Base-by-base conservation (phyloP, 2,797 vertebrate species). In the Podarcis siculus region DNA sequence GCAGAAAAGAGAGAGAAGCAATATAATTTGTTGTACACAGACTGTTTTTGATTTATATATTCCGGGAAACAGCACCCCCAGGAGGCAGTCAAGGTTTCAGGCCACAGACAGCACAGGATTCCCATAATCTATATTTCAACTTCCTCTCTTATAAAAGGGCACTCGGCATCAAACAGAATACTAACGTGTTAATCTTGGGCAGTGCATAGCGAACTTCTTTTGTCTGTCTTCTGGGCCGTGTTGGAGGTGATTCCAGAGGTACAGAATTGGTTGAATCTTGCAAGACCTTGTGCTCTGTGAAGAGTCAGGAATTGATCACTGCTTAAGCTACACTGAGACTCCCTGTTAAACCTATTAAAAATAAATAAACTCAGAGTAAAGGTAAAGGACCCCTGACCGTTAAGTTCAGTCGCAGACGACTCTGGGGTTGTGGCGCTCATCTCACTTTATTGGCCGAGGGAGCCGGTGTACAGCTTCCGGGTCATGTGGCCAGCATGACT, bases 101-200 rank as follows among this genome's bases (percentile, higher is more conserved):
- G 25, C 17, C 15, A 61, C 30, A 32, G 19, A 25, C 17, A 6
- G 12, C 8, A 64, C 30, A 80, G 13, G 4, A 23, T 42, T 30
- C 37, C n/a, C 76, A 42, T 64, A 35, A 61, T 75, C 30, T 72
- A 4, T 15, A 2, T 27, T 79, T 69, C 32, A 5, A 27, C 35
- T 35, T 23, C 23, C 5, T 30, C 37, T 49, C 23, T 9, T 45
- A 15, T 21, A 66, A 69, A 27, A 45, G 9, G 23, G 6, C 3
- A 5, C 30, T 25, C 5, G 23, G 21, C 37, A 66, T 15, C 27
- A 85, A 95, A 91, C 37, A 69, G 2, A 58, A 88, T 79, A 67
- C 93, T 86, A 83, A 96, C 96, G 87, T 94, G 0, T 58, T 81
- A 8, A 96, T 4, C 17, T 15, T 55, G 17, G 96, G 96, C 73